Evolutionary conservation across 2,888 invertebrate species (phyloP).

Genomic region (Pyrrhia umbra): DNA sequence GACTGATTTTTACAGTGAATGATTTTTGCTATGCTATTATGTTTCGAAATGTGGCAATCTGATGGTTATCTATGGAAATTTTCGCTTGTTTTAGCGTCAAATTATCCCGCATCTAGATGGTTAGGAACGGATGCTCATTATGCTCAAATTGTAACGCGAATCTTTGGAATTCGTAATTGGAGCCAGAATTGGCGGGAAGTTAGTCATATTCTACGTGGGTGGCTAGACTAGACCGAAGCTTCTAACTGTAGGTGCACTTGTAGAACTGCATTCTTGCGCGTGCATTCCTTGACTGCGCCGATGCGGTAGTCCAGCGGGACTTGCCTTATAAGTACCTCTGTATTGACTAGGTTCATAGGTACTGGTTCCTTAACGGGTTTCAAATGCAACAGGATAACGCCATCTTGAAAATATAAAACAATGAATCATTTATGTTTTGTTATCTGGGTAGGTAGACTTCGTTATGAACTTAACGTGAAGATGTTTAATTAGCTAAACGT

Average conservation of each 20-base stretch:
- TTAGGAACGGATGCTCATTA: conserved; percentile 31
- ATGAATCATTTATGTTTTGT: conserved; percentile 1
- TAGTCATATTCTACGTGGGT: conserved; percentile 53
- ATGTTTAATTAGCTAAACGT: conserved; percentile 23
- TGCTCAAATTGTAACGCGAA: conserved; percentile 48
- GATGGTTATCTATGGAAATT: conserved; percentile 49
- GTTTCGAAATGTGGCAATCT: conserved; percentile 16
- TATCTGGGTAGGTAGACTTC: conserved; percentile 5
- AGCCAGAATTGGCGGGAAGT: conserved; percentile 56
- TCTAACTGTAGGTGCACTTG: conserved; percentile 50
- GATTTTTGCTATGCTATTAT: conserved; percentile 25
- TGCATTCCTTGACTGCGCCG: conserved; percentile 53
- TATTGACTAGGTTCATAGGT: conserved; percentile 17
- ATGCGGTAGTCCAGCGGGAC: conserved; percentile 51
- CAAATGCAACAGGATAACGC: conserved; percentile 15
- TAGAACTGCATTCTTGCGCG: conserved; percentile 50
- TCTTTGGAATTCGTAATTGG: conserved; percentile 55
- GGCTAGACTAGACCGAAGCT: conserved; percentile 36
- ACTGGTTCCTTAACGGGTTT: not conserved
- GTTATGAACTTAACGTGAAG: conserved; percentile 20
- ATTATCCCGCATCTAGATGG: not conserved
- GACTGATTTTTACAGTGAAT: conserved; percentile 42
- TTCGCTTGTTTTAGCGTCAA: conserved; percentile 21
- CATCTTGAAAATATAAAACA: conserved; percentile 35
- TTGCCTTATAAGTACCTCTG: conserved; percentile 30